Evolutionary conservation across 1,140 invertebrate genomes (phyloP), one percentile per base, ranked within the genome.

Genomic region (Pogonomyrmex barbatus): DNA sequence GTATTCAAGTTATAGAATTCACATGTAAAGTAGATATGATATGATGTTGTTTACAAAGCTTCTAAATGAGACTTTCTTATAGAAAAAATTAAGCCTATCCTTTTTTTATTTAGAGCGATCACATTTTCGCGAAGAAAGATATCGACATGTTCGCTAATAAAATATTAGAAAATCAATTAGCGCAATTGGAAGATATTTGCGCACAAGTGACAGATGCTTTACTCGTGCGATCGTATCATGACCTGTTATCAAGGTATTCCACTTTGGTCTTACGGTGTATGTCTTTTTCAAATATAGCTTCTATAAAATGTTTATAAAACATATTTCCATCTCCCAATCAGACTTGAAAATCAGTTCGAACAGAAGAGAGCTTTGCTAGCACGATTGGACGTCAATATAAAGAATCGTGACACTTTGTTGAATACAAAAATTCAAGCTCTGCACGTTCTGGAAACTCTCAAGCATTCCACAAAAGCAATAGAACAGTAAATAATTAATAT

Each of bases 281-380:
- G 4, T 24, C 12, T 50, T 50, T 50, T 2, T 39, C 33, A 17
- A 70, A 54, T 56, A 33, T 70, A 39, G 3, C n/a, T 45, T 1
- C n/a, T 81, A 39, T 54, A 79, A 54, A 67, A 67, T 68, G 1
- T 52, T 24, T 24, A 24, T 24, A 24, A 24, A 24, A 24, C 24
- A 24, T 24, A 42, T 67, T 47, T 84, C 9, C 1, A 63, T 62
- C 6, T 70, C 95, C 95, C 52, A 3, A 94, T 95, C 78, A 96
- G 96, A 89, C 92, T 97, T 30, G 94, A 96, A 88, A 95, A 96
- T 86, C 96, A 96, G 91, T 89, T 92, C 17, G 95, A 94, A 45
- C 89, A 90, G 2, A 76, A 82, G 14, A 65, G 24, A 42, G 92
- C 95, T 17, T 91, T 97, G 45, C 89, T 94, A 62, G 93, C 93